Evolutionary conservation across 1,140 invertebrate genomes (phyloP).

Genomic region (Neotoxoptera formosana): DNA sequence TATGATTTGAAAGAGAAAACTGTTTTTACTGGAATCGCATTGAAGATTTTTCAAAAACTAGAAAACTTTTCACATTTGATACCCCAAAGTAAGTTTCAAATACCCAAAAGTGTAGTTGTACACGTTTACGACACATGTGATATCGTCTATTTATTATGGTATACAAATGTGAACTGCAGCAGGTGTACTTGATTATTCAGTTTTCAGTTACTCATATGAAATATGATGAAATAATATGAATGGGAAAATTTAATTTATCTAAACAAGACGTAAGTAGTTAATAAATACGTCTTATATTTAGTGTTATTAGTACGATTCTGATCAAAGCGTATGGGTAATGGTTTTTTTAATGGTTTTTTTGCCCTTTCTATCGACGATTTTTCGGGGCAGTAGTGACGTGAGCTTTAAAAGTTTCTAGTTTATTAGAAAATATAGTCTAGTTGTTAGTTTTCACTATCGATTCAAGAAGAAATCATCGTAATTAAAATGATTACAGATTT

Average conservation of each 20-base stretch:
- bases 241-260: background rate
- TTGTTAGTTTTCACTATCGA: background rate
- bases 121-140: background rate
- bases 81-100: background rate
- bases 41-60: background rate
- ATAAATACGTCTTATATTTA: background rate
- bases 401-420: background rate
- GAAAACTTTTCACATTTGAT: background rate
- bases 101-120: background rate
- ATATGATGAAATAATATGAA: background rate
- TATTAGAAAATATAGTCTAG: background rate
- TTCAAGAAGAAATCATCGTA: background rate
- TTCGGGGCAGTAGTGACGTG: background rate
- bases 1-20: background rate
- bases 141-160: background rate
- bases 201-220: background rate
- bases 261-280: background rate
- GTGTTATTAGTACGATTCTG: background rate
- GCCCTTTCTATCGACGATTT: too few species aligned
- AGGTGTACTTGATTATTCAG: background rate
- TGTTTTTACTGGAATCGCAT: background rate
- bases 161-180: background rate
- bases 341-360: too few species aligned
- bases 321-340: too few species aligned
- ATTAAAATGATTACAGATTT: background rate